Evolutionary conservation across 2,113 vertebrate genomes (phyloP), one percentile per base, ranked within the genome.

Genomic region (Epinephelus cyanopodus): DNA sequence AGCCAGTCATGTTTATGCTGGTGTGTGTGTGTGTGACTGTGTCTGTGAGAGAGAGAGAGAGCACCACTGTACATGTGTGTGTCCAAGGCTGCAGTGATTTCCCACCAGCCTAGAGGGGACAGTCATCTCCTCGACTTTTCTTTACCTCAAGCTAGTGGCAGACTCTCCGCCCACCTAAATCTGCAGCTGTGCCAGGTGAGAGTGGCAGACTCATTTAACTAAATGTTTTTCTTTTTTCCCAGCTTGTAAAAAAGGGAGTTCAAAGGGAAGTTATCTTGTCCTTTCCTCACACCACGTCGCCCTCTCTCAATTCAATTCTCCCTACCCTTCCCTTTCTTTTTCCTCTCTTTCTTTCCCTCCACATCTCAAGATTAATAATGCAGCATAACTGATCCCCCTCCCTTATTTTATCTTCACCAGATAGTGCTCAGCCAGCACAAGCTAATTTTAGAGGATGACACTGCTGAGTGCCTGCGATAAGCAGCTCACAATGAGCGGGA

Each of bases 361-460:
- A 83, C 81, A 85, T 90, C 83, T 86, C 84, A 77, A 88, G 87
- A 90, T 93, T 88, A 90, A 92, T 93, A 94, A 92, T 91, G 89
- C 82, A 79, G 82, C 88, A 91, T 90, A 90, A 90, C 88, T 81
- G 91, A 91, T 80, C 79, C 54, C 45, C 72, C 71, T 81, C 27
- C 15, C 23, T 11, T 88, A 87, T 92, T 93, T 92, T 89, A 92
- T 94, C 91, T 92, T 53, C 73, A 70, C 70, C 88, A 88, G 90
- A 91, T 93, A 91, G 77, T 90, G 90, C 90, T 91, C 90, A 91
- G 89, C 90, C 92, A 93, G 90, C 90, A 89, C 82, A 88, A 87
- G 89, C 93, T 93, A 93, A 95, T 94, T 95, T 95, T 93, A 93
- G 92, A 87, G 88, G 71, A 88, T 91, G 92, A 89, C 92, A 93